Evolutionary conservation across 2,888 invertebrate genomes (phyloP).

Genomic region (Papilio gigon): DNA sequence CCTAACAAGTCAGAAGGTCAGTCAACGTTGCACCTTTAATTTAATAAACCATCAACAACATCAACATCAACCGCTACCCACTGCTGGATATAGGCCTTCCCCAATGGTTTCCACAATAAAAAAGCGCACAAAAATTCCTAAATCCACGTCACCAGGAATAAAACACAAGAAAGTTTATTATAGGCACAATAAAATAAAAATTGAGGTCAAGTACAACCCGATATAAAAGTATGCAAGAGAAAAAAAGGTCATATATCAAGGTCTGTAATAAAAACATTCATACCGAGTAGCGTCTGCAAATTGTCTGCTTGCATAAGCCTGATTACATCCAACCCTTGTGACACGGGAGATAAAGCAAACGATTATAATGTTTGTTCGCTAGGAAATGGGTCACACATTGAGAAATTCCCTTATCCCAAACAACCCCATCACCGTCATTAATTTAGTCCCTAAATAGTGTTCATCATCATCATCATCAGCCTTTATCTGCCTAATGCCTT

Average conservation of each 20-base stretch:
- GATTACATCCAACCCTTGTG: constrained; percentile 29
- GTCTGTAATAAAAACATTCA: constrained; percentile 6
- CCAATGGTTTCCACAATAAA: too few relatives aligned
- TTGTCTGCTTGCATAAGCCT: constrained; percentile 26
- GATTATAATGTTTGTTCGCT: constrained; percentile 34
- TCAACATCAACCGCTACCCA: too few relatives aligned
- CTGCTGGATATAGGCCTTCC: too few relatives aligned
- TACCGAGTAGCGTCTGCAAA: constrained; percentile 16
- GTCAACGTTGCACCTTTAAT: too few relatives aligned
- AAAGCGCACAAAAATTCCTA: too few relatives aligned
- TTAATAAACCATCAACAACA: too few relatives aligned
- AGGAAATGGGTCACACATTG: constrained; percentile 35
- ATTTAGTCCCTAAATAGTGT: constrained; percentile 6
- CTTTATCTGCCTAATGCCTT: too few relatives aligned
- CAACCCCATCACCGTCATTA: neutral
- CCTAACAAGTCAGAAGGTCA: too few relatives aligned
- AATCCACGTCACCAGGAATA: neutral
- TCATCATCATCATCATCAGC: too few relatives aligned
- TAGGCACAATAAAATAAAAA: constrained; percentile 3
- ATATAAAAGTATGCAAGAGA: constrained; percentile 2
- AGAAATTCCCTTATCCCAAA: constrained; percentile 31
- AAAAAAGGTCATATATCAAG: constrained; percentile 14
- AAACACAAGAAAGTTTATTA: neutral
- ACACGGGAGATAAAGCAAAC: constrained; percentile 30
- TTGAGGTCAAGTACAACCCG: constrained; percentile 19